These are phyloP conservation scores for Lomographa bimaculata DNA, from an alignment of 2,888 invertebrate genomes.

Conservation along the genomic window DNA sequence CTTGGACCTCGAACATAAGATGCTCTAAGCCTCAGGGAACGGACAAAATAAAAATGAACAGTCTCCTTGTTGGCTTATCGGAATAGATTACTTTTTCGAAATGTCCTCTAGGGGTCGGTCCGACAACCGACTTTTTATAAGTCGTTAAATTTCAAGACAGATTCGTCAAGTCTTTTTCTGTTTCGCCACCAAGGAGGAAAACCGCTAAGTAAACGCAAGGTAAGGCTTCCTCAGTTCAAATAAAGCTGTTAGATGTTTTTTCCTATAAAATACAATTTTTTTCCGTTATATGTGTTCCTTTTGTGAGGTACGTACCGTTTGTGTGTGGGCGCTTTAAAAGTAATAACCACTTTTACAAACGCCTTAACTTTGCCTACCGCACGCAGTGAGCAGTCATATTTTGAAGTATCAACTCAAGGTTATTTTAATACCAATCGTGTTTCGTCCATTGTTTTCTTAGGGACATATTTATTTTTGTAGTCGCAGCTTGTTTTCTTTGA, in stretches of 20 bases:
- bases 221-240: conserved; percentile 34
- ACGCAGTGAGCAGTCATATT: conserved; percentile 65
- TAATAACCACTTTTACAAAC: conserved; percentile 70
- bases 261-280: conserved; percentile 44
- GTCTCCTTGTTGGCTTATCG: conserved; percentile 79
- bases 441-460: conserved; percentile 71
- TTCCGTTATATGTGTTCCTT: conserved; percentile 44
- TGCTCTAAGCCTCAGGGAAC: conserved; percentile 74
- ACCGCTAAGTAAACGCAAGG: conserved; percentile 18
- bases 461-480: conserved; percentile 66
- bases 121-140: conserved; percentile 54
- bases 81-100: conserved; percentile 79
- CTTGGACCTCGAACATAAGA: conserved; percentile 52
- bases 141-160: conserved; percentile 50
- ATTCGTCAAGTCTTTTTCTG: conserved; percentile 31
- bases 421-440: conserved; percentile 67
- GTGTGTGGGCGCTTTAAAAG: conserved; percentile 72
- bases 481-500: conserved; percentile 45
- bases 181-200: conserved; percentile 22
- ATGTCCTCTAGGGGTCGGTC: conserved; percentile 61
- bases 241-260: conserved; percentile 48
- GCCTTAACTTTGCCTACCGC: conserved; percentile 70
- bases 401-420: conserved; percentile 68
- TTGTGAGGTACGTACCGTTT: conserved; percentile 55
- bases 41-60: conserved; percentile 81